A percentile compares a stretch with the other conserved stretches of the same genome.
These are phyloP conservation scores for Bugula neritina DNA, from an alignment of 2,888 invertebrate genomes.

Conservation along the genomic window DNA sequence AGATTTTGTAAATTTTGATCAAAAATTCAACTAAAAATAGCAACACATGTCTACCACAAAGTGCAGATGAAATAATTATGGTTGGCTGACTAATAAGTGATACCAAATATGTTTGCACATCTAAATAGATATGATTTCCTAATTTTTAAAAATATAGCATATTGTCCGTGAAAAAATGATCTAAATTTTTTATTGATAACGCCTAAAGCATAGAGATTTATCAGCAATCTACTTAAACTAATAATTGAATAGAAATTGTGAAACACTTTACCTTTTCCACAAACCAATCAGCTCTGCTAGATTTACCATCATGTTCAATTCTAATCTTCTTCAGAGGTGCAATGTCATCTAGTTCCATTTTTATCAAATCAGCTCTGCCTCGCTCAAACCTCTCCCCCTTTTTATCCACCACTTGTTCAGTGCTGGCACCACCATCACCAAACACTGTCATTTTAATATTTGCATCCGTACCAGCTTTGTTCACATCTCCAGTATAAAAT, in stretches of 20 bases:
- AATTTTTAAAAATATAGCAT: too few species aligned
- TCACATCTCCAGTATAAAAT: conserved; percentile 46
- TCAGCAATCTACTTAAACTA: too few species aligned
- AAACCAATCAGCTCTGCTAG: conserved; percentile 46
- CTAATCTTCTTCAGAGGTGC: conserved; percentile 49
- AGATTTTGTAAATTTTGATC: too few species aligned
- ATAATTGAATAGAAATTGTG: too few species aligned
- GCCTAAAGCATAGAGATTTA: too few species aligned
- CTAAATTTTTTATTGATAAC: too few species aligned
- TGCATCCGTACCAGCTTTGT: conserved; percentile 48
- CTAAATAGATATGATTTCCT: too few species aligned
- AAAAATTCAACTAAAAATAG: too few species aligned
- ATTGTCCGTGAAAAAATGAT: too few species aligned
- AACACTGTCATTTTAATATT: conserved; percentile 46
- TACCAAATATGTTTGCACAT: background rate
- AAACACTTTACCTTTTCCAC: conserved; percentile 47
- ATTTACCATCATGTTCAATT: conserved; percentile 43
- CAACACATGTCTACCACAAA: too few species aligned
- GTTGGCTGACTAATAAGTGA: background rate
- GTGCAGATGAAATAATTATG: background rate
- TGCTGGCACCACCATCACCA: conserved; percentile 44
- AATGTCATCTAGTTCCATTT: conserved; percentile 50
- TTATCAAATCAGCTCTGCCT: conserved; percentile 44
- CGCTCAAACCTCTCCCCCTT: conserved; percentile 49
- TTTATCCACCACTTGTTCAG: conserved; percentile 44